A percentile compares a stretch with the other conserved stretches of the same genome.
Evolutionary conservation across 1,140 invertebrate genomes (phyloP).

Genomic region (Dolichoris vasculosae): DNA sequence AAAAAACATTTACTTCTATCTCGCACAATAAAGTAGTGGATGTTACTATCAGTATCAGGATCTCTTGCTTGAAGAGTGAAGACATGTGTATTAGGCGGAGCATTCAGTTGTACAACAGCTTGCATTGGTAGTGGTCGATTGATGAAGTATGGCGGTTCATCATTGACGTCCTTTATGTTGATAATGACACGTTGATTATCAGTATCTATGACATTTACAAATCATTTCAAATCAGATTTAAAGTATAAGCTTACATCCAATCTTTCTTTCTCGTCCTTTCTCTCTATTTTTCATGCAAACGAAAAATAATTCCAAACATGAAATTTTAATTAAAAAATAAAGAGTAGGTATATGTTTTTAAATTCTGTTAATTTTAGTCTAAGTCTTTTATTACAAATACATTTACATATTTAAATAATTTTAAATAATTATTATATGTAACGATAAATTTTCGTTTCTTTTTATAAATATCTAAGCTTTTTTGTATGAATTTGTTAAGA

Average conservation of each 20-base stretch:
- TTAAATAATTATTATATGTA: too few species aligned
- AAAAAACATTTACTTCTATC: constrained; percentile 81
- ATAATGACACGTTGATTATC: constrained; percentile 96
- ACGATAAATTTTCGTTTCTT: too few species aligned
- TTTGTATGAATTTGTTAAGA: too few species aligned
- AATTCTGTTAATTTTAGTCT: too few species aligned
- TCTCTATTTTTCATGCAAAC: too few species aligned
- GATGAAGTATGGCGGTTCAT: constrained; percentile 96
- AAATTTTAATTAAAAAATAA: too few species aligned
- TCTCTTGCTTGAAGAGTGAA: constrained; percentile 96
- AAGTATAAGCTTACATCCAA: neutral
- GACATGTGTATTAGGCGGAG: constrained; percentile 94
- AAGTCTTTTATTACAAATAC: too few species aligned
- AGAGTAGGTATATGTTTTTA: too few species aligned
- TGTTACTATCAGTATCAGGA: constrained; percentile 95
- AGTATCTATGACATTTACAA: constrained; percentile 81
- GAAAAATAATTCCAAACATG: too few species aligned
- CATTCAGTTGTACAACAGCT: constrained; percentile 95
- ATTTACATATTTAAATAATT: too few species aligned
- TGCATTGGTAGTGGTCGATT: constrained; percentile 96
- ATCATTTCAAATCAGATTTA: neutral
- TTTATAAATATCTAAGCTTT: too few species aligned
- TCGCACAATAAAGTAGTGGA: constrained; percentile 95
- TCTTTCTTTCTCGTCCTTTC: constrained; percentile 2
- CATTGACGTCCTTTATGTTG: constrained; percentile 96